phyloP scores from a whole-genome alignment of 2,113 vertebrate species.

The Rhombomys opimus region DNA sequence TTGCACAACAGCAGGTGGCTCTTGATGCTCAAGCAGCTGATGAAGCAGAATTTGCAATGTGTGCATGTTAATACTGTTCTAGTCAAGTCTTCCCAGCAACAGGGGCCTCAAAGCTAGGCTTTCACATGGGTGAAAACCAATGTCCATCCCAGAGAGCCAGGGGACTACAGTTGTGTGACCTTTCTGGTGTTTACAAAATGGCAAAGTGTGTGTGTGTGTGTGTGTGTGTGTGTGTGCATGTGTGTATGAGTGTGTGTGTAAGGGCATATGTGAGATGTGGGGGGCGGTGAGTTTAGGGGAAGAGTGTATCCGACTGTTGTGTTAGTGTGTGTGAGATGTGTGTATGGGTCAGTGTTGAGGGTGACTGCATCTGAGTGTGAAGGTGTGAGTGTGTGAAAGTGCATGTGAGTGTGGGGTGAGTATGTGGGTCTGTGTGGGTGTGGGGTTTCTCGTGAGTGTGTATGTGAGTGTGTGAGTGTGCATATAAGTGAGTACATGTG shows the following conservation, averaged over 20 bases:
- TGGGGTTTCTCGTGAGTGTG: background rate
- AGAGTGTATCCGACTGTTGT: background rate
- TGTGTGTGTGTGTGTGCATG: background rate
- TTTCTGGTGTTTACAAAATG: background rate
- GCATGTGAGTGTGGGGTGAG: background rate
- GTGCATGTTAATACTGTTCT: background rate
- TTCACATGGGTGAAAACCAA: background rate
- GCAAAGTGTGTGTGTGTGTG: too few species aligned
- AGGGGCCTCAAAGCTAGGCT: background rate
- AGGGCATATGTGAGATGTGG: background rate
- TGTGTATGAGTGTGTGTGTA: background rate
- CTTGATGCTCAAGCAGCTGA: slow-evolving; percentile 12
- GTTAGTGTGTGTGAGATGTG: background rate
- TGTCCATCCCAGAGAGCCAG: background rate
- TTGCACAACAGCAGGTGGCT: background rate
- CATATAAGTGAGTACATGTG: background rate
- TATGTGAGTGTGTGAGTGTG: background rate
- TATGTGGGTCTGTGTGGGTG: background rate
- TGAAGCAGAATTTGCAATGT: background rate
- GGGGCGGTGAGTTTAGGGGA: background rate
- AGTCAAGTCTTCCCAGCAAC: background rate
- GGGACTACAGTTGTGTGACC: background rate
- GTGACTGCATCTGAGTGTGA: background rate
- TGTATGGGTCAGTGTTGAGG: background rate
- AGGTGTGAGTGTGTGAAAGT: background rate